Base-by-base conservation (phyloP, 2,797 vertebrate genomes). In the Mormyrus proboscirostris region DNA sequence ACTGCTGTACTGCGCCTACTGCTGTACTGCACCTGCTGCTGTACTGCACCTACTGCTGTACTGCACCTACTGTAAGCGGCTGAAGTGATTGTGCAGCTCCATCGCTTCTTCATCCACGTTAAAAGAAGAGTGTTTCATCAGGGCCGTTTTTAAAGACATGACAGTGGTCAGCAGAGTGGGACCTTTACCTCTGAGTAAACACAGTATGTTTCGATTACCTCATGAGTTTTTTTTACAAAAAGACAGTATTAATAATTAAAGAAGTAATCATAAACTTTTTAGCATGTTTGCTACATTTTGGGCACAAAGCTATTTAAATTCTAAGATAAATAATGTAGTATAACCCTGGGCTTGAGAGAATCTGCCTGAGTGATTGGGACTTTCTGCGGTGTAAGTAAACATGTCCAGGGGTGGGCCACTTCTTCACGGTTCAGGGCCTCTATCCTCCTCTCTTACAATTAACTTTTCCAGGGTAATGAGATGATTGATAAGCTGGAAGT, bases 401-500 rank as follows among this genome's bases (percentile, higher is more conserved):
- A 99, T 99, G 98, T 98, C 97, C 97, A 97, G 97, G 97, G 97
- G 97, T 96, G 97, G 97, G 97, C 95, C 96, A 97, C 97, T 97
- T 98, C 97, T 98, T 97, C 97, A 98, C 97, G 97, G 98, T 98
- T 98, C 98, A 98, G 96, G 47, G 96, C 95, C 96, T 96, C 97
- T 97, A 96, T 97, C 98, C 97, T 96, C 96, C 97, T 97, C 97
- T 97, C 96, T 97, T 95, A 97, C 96, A 98, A 97, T 97, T 97
- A 98, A 97, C 98, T 98, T 99, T 97, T 97, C 95, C 96, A 94
- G 95, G 96, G 97, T 99, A 99, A 99, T 99, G 97, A 98, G 97
- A 99, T 99, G 99, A 99, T 99, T 99, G 99, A 99, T 99, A 99
- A 97, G 98, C 97, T 99, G 97, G 97, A 99, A 99, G 98, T 99